Base-by-base conservation (phyloP, 1,140 invertebrate genomes). In the Dendroctonus ponderosae region DNA sequence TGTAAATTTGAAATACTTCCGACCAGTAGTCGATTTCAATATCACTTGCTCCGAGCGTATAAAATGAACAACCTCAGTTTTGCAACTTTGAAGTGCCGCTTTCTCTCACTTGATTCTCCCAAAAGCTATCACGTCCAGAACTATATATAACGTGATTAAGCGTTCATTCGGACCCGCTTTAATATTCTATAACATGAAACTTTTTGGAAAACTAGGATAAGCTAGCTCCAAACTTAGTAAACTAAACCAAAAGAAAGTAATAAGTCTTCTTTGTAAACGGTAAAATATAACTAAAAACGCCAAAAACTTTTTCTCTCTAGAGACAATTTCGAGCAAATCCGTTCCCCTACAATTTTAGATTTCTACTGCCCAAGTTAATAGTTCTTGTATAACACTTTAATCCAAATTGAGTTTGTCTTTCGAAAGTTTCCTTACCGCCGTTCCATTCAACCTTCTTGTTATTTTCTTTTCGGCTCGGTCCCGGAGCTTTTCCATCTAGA, bases 381-480 rank as follows among this genome's bases (percentile, higher is more conserved):
- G 71, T 72, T 70, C 69, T 72, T 70, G 68, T 72, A 72, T 72
- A 70, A 72, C 71, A 72, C 69, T 72, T 72, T 72, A 72, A 72
- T 72, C 71, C 71, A 70, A 72, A 72, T 70, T 70, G 71, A 72
- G 71, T 71, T 71, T 71, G 66, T 72, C 71, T 72, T 72, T 60
- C 40, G 56, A 63, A 72, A 72, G 42, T 71, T 72, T 72, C 71
- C 64, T 62, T 68, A 54, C 65, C 71, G 67, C 51, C 67, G 52
- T 59, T 56, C 70, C 62, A 59, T 70, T 70, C 62, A 42, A 56
- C 14, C 60, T 62, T 66, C 66, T 53, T 64, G 64, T 48, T 70
- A 60, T 70, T 56, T 50, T 59, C 12, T 48, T 26, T 59, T 59
- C 40, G n/a, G n/a, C n/a, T 11, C 46, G 15, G 50, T 43, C 50